Conservation (phyloP, 1,140 invertebrate species). For the Cydia pomonella region DNA sequence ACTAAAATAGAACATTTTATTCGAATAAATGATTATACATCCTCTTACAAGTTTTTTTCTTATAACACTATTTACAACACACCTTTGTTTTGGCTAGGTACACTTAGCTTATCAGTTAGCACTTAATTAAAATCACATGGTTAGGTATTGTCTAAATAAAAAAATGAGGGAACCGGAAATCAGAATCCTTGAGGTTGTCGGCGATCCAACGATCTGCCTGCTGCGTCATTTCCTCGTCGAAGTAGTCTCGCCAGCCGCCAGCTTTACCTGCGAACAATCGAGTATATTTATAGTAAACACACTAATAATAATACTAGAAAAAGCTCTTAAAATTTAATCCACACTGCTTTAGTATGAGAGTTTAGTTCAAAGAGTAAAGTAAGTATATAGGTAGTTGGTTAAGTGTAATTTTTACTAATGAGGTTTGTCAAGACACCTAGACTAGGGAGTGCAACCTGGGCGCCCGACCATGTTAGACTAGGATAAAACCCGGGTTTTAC, state of each 20-base stretch:
- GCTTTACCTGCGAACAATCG: constrained; percentile 72
- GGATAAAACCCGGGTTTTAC: no score
- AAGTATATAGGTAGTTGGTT: no score
- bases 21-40: constrained; percentile 78
- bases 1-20: constrained; percentile 76
- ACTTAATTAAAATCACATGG: background rate
- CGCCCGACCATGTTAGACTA: no score
- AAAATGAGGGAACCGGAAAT: constrained; percentile 80
- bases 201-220: constrained; percentile 84
- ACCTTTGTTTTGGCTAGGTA: background rate
- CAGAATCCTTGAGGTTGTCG: constrained; percentile 81
- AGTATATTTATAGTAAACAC: background rate
- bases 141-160: constrained; percentile 12
- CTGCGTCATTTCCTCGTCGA: constrained; percentile 81
- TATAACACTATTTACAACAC: constrained; percentile 36
- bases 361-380: no score
- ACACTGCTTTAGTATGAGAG: no score
- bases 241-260: constrained; percentile 84
- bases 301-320: no score
- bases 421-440: no score
- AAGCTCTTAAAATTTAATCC: no score
- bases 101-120: background rate
- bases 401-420: no score
- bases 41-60: constrained; percentile 60
- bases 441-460: no score